These are phyloP conservation scores for Gymnodraco acuticeps DNA, from an alignment of 2,797 vertebrate genomes.

Conservation along the genomic window DNA sequence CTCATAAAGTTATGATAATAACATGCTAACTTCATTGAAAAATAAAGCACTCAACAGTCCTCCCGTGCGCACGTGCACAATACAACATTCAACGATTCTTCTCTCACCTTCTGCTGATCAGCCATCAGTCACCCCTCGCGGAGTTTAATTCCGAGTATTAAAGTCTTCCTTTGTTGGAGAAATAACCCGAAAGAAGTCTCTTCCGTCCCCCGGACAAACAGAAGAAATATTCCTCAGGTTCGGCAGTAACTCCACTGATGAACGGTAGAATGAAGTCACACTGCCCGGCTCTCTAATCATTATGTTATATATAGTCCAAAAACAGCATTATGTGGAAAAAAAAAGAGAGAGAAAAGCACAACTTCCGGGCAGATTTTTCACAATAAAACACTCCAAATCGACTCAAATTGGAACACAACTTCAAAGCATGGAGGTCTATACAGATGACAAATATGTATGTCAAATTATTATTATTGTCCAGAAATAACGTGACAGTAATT, in stretches of 20 bases:
- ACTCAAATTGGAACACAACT: too few relatives aligned
- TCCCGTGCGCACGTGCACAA: too few relatives aligned
- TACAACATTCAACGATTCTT: not conserved
- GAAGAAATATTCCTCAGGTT: not conserved
- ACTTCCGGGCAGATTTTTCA: slow-evolving; percentile 1
- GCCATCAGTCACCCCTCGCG: slow-evolving; percentile 13
- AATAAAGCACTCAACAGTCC: too few relatives aligned
- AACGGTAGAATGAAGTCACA: not conserved
- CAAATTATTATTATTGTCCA: too few relatives aligned
- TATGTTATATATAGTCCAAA: not conserved
- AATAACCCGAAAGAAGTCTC: too few relatives aligned
- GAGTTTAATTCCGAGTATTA: slow-evolving; percentile 10
- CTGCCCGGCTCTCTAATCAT: accelerated
- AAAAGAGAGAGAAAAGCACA: too few relatives aligned
- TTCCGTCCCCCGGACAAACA: not conserved
- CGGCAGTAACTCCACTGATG: not conserved
- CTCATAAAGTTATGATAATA: not conserved
- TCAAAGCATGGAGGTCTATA: too few relatives aligned
- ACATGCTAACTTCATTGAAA: too few relatives aligned
- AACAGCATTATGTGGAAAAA: accelerated
- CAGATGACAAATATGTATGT: too few relatives aligned
- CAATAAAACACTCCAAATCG: slow-evolving; percentile 6
- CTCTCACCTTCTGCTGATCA: slow-evolving; percentile 45
- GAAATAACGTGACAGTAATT: too few relatives aligned
- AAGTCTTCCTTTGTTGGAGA: not conserved